phyloP scores from a whole-genome alignment of 2,888 invertebrate genomes.

The Tiliacea citrago region DNA sequence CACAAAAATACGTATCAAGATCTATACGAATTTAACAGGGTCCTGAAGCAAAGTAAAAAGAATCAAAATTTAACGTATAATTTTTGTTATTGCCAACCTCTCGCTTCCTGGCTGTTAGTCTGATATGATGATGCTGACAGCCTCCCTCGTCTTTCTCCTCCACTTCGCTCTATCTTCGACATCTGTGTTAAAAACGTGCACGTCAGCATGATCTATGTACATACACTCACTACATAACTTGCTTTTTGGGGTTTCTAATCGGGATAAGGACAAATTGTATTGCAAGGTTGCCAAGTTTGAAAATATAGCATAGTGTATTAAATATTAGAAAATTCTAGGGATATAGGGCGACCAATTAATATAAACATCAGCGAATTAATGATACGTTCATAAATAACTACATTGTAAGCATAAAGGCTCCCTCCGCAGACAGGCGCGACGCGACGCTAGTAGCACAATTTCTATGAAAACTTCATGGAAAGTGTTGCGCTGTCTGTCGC shows the following conservation, averaged over 20 bases:
- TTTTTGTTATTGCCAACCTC: slow-evolving; percentile 54
- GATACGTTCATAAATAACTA: slow-evolving; percentile 12
- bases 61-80: slow-evolving; percentile 25
- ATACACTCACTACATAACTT: slow-evolving; percentile 23
- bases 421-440: too few relatives aligned
- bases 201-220: slow-evolving; percentile 43
- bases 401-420: background rate
- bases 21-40: slow-evolving; percentile 37
- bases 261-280: background rate
- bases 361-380: slow-evolving; percentile 11
- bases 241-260: background rate
- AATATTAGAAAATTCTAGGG: background rate
- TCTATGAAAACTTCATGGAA: too few relatives aligned
- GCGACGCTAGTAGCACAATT: too few relatives aligned
- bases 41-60: slow-evolving; percentile 18
- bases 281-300: background rate
- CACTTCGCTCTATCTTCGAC: slow-evolving; percentile 59
- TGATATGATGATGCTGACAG: slow-evolving; percentile 52
- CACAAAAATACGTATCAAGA: background rate
- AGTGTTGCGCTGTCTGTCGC: too few relatives aligned
- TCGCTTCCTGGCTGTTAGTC: slow-evolving; percentile 56
- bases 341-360: slow-evolving; percentile 11
- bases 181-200: slow-evolving; percentile 54
- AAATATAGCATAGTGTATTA: background rate
- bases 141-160: slow-evolving; percentile 53